These are phyloP conservation scores for Liposcelis brunnea DNA, from an alignment of 2,888 invertebrate species.

Conservation along the genomic window DNA sequence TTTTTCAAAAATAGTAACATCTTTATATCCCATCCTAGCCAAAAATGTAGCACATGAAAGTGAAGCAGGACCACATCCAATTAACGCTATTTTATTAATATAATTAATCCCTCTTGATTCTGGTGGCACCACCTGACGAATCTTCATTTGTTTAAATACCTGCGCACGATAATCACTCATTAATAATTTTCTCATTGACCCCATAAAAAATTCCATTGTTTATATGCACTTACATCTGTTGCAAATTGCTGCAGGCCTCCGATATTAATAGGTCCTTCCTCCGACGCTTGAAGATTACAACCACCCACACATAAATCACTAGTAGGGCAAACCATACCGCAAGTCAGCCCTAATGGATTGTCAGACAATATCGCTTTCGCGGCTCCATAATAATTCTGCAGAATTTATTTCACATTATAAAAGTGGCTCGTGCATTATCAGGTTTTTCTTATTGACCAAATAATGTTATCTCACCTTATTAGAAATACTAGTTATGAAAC, in stretches of 20 bases:
- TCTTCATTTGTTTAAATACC: slow-evolving; percentile 86
- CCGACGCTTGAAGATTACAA: slow-evolving; percentile 87
- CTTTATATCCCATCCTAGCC: slow-evolving; percentile 77
- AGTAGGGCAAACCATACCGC: slow-evolving; percentile 98
- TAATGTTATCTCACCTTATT: slow-evolving; percentile 49
- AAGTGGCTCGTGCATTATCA: no score
- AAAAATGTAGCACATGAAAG: slow-evolving; percentile 93
- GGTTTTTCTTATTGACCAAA: neutral
- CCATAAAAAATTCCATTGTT: neutral
- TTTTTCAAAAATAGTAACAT: slow-evolving; percentile 87
- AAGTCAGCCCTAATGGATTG: slow-evolving; percentile 87
- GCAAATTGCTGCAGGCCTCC: slow-evolving; percentile 97
- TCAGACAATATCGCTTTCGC: slow-evolving; percentile 92
- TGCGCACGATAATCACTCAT: slow-evolving; percentile 26
- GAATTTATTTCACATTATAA: slow-evolving; percentile 13
- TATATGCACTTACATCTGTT: slow-evolving; percentile 50
- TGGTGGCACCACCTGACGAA: slow-evolving; percentile 52
- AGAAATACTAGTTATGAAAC: slow-evolving; percentile 90
- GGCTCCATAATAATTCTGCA: slow-evolving; percentile 92
- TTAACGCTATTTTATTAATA: slow-evolving; percentile 55
- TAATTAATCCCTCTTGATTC: slow-evolving; percentile 29
- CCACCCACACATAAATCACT: slow-evolving; percentile 97
- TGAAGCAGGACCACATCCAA: slow-evolving; percentile 94
- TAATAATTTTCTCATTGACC: slow-evolving; percentile 5
- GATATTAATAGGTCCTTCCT: slow-evolving; percentile 97